Percentiles rank a stretch among this genome's conserved stretches.
These are phyloP conservation scores for Pheosia gnoma DNA, from an alignment of 2,888 invertebrate genomes.

Conservation along the genomic window DNA sequence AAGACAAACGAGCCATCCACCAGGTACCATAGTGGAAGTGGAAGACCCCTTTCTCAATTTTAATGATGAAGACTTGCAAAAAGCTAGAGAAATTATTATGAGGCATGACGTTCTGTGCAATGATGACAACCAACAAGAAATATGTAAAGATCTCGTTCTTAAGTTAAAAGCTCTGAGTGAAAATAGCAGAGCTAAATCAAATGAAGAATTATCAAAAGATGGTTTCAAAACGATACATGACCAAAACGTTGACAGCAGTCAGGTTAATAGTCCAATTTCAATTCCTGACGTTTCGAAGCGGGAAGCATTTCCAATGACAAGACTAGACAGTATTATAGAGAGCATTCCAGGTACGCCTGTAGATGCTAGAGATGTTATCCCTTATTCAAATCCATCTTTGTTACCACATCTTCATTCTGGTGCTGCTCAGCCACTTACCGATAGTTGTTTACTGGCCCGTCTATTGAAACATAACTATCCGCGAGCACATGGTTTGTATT, in stretches of 20 bases:
- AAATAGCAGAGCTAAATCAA: slow-evolving; percentile 16
- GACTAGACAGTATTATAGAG: slow-evolving; percentile 33
- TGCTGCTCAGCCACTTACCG: slow-evolving; percentile 42
- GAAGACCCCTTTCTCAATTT: slow-evolving; percentile 40
- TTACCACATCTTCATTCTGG: slow-evolving; percentile 34
- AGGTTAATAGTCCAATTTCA: slow-evolving; percentile 8
- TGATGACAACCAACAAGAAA: slow-evolving; percentile 51
- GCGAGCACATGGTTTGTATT: slow-evolving; percentile 49
- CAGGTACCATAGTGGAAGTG: slow-evolving; percentile 11
- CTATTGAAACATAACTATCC: slow-evolving; percentile 60
- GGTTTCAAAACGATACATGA: slow-evolving; percentile 14
- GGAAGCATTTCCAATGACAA: slow-evolving; percentile 39
- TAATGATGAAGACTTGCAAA: slow-evolving; percentile 51
- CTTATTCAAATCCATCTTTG: slow-evolving; percentile 26
- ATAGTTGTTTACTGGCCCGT: slow-evolving; percentile 61
- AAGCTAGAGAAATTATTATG: slow-evolving; percentile 61
- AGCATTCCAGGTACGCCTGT: slow-evolving; percentile 28
- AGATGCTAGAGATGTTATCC: slow-evolving; percentile 25
- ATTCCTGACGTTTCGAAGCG: slow-evolving; percentile 48
- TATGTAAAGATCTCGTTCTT: slow-evolving; percentile 63
- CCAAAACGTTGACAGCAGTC: background rate
- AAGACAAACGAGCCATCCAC: slow-evolving; percentile 30
- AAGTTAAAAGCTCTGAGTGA: slow-evolving; percentile 54
- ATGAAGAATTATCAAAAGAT: slow-evolving; percentile 19
- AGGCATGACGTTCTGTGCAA: slow-evolving; percentile 64